These are phyloP conservation scores for Cynoglossus semilaevis DNA, from an alignment of 2,113 vertebrate genomes.

Conservation along the genomic window DNA sequence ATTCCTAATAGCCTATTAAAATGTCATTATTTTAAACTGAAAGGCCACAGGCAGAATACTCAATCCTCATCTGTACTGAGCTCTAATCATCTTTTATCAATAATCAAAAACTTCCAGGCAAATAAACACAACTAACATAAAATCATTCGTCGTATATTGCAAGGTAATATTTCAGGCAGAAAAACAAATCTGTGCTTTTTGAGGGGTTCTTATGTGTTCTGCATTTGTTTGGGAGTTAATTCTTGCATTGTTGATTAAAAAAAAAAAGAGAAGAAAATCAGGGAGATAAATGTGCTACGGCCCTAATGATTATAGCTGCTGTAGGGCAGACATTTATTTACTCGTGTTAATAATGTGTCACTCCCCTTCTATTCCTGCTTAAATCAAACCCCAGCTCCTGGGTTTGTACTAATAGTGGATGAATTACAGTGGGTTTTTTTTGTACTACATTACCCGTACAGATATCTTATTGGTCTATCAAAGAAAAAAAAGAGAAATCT, in stretches of 20 bases:
- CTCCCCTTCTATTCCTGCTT: conserved; percentile 42
- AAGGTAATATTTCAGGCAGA: not conserved
- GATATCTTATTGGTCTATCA: conserved; percentile 4
- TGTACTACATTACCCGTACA: conserved; percentile 1
- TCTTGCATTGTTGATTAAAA: conserved; percentile 25
- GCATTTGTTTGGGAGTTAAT: conserved; percentile 19
- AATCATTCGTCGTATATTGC: no score
- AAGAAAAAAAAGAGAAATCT: conserved; percentile 1
- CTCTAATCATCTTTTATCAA: no score
- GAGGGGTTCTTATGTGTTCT: not conserved
- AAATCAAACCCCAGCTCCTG: conserved; percentile 42
- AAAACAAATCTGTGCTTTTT: conserved; percentile 20
- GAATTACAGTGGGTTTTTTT: conserved; percentile 3
- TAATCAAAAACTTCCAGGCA: no score
- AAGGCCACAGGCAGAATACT: no score
- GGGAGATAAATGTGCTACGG: conserved; percentile 46
- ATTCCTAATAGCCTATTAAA: no score
- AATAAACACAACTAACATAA: no score
- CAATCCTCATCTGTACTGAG: no score
- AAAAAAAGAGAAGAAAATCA: conserved; percentile 31
- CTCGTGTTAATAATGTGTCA: conserved; percentile 57
- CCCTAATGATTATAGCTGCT: conserved; percentile 49
- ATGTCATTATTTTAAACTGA: no score
- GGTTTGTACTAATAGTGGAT: conserved; percentile 17
- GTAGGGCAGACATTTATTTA: conserved; percentile 47